Percentiles rank a stretch among this genome's conserved stretches.
Evolutionary conservation across 2,888 invertebrate species (phyloP).

Genomic region (Agrotis segetum): DNA sequence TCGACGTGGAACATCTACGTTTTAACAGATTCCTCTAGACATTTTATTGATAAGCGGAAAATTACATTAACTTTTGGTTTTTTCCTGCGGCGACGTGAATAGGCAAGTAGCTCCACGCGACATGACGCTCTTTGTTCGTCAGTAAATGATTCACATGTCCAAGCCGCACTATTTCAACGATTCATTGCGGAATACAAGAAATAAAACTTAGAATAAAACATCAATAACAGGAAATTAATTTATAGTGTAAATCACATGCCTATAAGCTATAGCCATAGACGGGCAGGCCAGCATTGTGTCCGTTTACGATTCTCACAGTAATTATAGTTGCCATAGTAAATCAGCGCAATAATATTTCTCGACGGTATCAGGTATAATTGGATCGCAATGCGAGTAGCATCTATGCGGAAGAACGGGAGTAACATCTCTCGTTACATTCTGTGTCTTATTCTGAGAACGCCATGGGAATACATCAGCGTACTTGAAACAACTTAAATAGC

Average conservation of each 20-base stretch:
- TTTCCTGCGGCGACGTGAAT: slow-evolving; percentile 51
- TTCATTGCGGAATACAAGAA: slow-evolving; percentile 50
- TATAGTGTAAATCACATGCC: slow-evolving; percentile 67
- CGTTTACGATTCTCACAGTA: slow-evolving; percentile 85
- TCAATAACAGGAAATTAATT: slow-evolving; percentile 74
- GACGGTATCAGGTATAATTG: slow-evolving; percentile 88
- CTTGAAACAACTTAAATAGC: slow-evolving; percentile 52
- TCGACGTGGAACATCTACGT: slow-evolving; percentile 55
- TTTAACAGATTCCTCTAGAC: slow-evolving; percentile 51
- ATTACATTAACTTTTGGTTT: slow-evolving; percentile 44
- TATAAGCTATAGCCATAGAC: slow-evolving; percentile 73
- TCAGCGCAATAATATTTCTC: slow-evolving; percentile 85
- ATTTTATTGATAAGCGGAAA: slow-evolving; percentile 56
- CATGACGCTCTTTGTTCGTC: slow-evolving; percentile 60
- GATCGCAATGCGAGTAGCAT: slow-evolving; percentile 87
- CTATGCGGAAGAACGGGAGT: slow-evolving; percentile 88
- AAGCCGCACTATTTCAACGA: slow-evolving; percentile 39
- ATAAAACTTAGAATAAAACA: slow-evolving; percentile 64
- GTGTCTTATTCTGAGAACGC: slow-evolving; percentile 87
- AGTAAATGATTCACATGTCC: slow-evolving; percentile 55
- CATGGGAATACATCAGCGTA: slow-evolving; percentile 81
- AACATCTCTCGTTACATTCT: slow-evolving; percentile 88
- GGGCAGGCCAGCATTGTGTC: slow-evolving; percentile 76
- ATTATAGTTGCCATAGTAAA: slow-evolving; percentile 81
- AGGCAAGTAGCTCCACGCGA: slow-evolving; percentile 50